Evolutionary conservation across 2,888 invertebrate species (phyloP).

Genomic region (Bhutanitis thaidina): DNA sequence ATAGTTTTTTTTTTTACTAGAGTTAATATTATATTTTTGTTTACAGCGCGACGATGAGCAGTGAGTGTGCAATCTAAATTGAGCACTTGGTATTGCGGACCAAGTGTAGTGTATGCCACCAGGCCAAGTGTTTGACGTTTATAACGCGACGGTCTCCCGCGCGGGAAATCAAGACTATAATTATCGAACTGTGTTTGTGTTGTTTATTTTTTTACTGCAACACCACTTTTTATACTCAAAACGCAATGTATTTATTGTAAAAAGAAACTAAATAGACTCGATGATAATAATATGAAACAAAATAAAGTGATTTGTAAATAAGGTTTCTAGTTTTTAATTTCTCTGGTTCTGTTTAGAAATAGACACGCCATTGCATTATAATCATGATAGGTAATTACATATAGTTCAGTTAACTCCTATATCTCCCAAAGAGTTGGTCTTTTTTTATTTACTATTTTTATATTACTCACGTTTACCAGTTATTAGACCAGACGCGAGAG

Average conservation of each 20-base stretch:
- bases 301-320: constrained; percentile 77
- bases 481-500: no score
- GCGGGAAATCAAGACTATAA: constrained; percentile 61
- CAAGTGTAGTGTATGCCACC: constrained; percentile 44
- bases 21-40: constrained; percentile 23
- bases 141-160: constrained; percentile 42
- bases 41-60: constrained; percentile 52
- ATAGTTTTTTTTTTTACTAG: background rate
- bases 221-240: constrained; percentile 72
- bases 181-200: constrained; percentile 61
- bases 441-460: no score
- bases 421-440: no score
- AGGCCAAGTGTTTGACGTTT: constrained; percentile 54
- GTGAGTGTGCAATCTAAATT: constrained; percentile 62
- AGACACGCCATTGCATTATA: no score
- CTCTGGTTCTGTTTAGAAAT: no score
- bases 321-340: constrained; percentile 12
- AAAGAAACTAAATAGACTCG: constrained; percentile 71
- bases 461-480: no score
- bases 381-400: no score
- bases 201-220: constrained; percentile 61
- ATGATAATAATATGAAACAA: constrained; percentile 59
- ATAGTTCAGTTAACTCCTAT: no score
- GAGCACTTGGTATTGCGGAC: constrained; percentile 46
- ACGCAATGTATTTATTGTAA: constrained; percentile 74